Base-by-base conservation (phyloP, 2,113 vertebrate species). In the Myiozetetes cayanensis region DNA sequence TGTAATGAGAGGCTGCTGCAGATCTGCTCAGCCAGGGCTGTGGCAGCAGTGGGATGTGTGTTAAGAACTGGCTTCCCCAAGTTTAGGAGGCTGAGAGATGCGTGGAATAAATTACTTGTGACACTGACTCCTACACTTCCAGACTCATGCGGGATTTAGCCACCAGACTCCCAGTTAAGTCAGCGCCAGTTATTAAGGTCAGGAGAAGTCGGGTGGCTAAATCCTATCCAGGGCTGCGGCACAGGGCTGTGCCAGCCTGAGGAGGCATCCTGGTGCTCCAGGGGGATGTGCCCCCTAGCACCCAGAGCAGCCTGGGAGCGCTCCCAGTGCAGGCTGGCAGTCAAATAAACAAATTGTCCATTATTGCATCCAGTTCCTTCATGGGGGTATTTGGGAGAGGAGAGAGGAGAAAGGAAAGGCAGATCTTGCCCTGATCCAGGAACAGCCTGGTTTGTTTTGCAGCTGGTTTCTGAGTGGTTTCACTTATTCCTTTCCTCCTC, bases 71-170 rank as follows among this genome's bases (percentile, higher is more conserved):
- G 71, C 55, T 95, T 94, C 67, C 87, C 72, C 85, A 93, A 95
- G 92, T 95, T 96, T 80, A 80, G 79, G 94, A 91, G 92, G 63
- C 79, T 86, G 94, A 77, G 94, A 94, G 92, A 86, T 78, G 68
- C 14, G 1, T 61, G 87, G 94, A 93, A 95, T 96, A 97, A 97
- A 97, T 97, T 88, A 91, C 83, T 96, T 88, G 79, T 96, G 95
- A 96, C 96, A 94, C 79, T 3, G 83, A 96, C 96, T 96, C 96
- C 94, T 92, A 93, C 96, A 96, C 92, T 96, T 91, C 67, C 72
- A 95, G 94, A 70, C 83, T 96, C 83, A 49, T 3, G 6, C 35
- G 1, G 93, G 96, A 88, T 96, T 97, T 96, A 96, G 87, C 79
- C 91, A 96, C 87, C 82, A 83, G 75, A 73, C 90, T 96, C 92